Conservation (phyloP, 92 coral and sea anemone species). For the Scolanthus callimorphus region DNA sequence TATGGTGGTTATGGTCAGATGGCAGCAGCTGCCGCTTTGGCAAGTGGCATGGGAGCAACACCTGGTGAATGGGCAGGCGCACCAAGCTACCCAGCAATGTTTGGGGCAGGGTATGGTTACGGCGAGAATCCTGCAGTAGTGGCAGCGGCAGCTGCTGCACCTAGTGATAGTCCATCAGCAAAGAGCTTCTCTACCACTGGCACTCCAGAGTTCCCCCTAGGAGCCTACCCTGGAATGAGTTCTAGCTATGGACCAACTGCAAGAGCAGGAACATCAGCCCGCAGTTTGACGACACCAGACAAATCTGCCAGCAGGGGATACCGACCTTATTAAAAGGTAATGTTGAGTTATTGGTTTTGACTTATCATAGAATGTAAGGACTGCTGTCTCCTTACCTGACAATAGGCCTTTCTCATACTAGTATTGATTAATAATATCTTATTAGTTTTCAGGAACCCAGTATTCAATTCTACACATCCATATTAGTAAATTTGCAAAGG, state of each 20-base stretch:
- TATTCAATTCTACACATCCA: no score
- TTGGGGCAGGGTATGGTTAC: slow-evolving; percentile 35
- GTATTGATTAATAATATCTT: no score
- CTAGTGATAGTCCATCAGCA: slow-evolving; percentile 15
- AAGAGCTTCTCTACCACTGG: slow-evolving; percentile 10
- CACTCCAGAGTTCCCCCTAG: slow-evolving; percentile 46
- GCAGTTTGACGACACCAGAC: background rate
- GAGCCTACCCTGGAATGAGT: slow-evolving; percentile 59
- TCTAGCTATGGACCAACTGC: slow-evolving; percentile 64
- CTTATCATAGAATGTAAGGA: no score
- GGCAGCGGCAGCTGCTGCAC: slow-evolving; percentile 15
- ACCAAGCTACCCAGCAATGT: slow-evolving; percentile 3
- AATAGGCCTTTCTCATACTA: no score
- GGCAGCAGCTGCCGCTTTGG: slow-evolving; percentile 37
- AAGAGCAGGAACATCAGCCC: slow-evolving; percentile 17
- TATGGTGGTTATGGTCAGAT: slow-evolving; percentile 38
- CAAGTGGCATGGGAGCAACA: slow-evolving; percentile 26
- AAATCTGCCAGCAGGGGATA: slow-evolving; percentile 15
- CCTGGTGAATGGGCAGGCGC: slow-evolving; percentile 16
- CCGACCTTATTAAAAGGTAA: slow-evolving; percentile 31
- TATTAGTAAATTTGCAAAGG: no score
- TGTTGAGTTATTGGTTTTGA: background rate
- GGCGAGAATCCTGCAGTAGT: slow-evolving; percentile 19
- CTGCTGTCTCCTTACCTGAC: no score
- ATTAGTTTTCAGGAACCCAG: no score